These are phyloP conservation scores for Drosophila putrida DNA, from an alignment of 2,888 invertebrate genomes.

Conservation along the genomic window DNA sequence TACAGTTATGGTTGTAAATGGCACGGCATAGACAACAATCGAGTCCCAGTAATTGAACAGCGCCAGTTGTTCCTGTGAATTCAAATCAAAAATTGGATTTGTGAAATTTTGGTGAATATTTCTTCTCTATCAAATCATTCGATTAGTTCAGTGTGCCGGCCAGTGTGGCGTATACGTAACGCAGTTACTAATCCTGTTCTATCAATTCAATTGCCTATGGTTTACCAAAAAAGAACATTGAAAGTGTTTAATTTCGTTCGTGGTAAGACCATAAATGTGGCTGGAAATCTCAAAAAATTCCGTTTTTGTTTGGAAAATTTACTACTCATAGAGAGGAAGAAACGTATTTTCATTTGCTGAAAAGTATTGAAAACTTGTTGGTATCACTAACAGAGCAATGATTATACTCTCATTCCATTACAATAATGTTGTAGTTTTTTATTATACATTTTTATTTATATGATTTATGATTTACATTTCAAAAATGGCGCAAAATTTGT, in stretches of 20 bases:
- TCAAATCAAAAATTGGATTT: background rate
- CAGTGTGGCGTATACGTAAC: constrained; percentile 43
- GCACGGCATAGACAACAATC: constrained; percentile 90
- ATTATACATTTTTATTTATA: too few relatives aligned
- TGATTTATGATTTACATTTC: too few relatives aligned
- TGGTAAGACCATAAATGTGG: too few relatives aligned
- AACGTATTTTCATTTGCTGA: background rate
- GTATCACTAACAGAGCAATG: background rate
- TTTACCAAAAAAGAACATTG: background rate
- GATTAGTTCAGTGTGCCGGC: constrained; percentile 7
- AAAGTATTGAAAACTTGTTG: background rate
- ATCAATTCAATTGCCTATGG: constrained; percentile 12
- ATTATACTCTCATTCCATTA: background rate
- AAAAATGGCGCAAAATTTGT: background rate
- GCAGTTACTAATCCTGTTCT: background rate
- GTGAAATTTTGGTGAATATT: background rate
- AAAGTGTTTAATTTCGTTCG: background rate
- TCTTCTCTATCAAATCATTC: background rate
- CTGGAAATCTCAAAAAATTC: too few relatives aligned
- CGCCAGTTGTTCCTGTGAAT: constrained; percentile 87
- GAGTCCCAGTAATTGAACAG: constrained; percentile 91
- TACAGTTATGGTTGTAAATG: constrained; percentile 89
- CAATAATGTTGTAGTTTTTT: too few relatives aligned
- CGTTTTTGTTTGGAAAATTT: too few relatives aligned
- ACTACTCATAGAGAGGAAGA: too few relatives aligned